Evolutionary conservation across 2,888 invertebrate genomes (phyloP).

Genomic region (Ctenicera cuprea): DNA sequence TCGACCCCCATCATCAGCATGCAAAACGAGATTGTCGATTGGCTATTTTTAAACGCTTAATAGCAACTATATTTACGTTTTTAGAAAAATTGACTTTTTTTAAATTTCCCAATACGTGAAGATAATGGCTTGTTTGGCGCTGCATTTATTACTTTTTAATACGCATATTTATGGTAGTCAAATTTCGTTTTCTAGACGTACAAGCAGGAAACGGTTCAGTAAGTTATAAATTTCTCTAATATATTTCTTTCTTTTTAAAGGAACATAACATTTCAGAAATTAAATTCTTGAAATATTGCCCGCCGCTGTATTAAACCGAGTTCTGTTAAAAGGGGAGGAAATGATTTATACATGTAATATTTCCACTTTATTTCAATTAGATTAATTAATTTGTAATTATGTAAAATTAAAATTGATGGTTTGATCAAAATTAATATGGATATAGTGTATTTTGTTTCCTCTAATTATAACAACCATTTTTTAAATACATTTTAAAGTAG

Average conservation of each 20-base stretch:
- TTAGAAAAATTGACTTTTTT: constrained; percentile 11
- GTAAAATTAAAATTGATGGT: constrained; percentile 45
- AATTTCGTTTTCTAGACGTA: constrained; percentile 13
- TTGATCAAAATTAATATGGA: constrained; percentile 37
- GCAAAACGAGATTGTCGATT: constrained; percentile 49
- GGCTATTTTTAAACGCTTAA: constrained; percentile 45
- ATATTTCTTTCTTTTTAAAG: constrained; percentile 46
- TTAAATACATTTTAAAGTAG: no score
- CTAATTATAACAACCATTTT: neutral
- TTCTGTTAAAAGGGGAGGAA: constrained; percentile 36
- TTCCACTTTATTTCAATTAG: constrained; percentile 47
- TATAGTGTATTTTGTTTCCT: neutral
- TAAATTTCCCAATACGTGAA: neutral
- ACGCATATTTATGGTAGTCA: no score
- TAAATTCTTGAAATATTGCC: constrained; percentile 50
- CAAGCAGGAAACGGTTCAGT: constrained; percentile 31
- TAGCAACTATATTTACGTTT: constrained; percentile 4
- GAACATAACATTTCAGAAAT: constrained; percentile 46
- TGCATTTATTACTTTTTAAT: no score
- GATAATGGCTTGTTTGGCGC: no score
- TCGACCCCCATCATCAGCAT: constrained; percentile 49
- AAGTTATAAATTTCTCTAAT: constrained; percentile 46
- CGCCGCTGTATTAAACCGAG: constrained; percentile 46
- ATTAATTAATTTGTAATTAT: constrained; percentile 48
- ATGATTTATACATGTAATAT: constrained; percentile 49